Conservation (phyloP, 2,797 vertebrate genomes). For the Eleutherodactylus coqui region DNA sequence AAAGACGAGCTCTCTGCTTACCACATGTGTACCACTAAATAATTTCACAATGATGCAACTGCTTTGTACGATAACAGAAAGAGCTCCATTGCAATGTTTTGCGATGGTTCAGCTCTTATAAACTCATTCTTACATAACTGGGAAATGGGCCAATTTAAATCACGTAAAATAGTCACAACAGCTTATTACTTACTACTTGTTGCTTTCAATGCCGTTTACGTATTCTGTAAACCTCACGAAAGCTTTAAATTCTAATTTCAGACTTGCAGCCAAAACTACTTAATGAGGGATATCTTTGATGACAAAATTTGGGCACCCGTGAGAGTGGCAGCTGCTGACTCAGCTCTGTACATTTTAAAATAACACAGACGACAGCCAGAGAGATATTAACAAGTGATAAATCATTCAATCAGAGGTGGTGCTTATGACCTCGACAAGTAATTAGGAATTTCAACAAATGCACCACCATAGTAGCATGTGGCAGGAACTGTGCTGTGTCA, state of each 20-base stretch:
- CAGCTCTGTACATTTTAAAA: background rate
- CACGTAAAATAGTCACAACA: conserved; percentile 28
- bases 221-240: background rate
- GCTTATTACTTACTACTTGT: conserved; percentile 42
- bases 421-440: background rate
- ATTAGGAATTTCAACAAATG: background rate
- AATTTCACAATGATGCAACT: conserved; percentile 10
- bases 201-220: conserved; percentile 1
- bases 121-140: conserved; percentile 38
- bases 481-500: background rate
- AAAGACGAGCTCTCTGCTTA: background rate
- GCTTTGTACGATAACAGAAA: conserved; percentile 37
- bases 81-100: conserved; percentile 22
- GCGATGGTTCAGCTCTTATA: conserved; percentile 8
- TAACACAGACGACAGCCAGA: background rate
- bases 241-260: background rate
- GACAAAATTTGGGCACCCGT: background rate
- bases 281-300: background rate
- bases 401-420: background rate
- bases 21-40: conserved; percentile 6
- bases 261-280: background rate
- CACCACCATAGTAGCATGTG: background rate
- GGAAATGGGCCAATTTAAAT: conserved; percentile 34
- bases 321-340: background rate
- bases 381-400: background rate